phyloP scores from a whole-genome alignment of 2,113 vertebrate genomes.

The Canis aureus region DNA sequence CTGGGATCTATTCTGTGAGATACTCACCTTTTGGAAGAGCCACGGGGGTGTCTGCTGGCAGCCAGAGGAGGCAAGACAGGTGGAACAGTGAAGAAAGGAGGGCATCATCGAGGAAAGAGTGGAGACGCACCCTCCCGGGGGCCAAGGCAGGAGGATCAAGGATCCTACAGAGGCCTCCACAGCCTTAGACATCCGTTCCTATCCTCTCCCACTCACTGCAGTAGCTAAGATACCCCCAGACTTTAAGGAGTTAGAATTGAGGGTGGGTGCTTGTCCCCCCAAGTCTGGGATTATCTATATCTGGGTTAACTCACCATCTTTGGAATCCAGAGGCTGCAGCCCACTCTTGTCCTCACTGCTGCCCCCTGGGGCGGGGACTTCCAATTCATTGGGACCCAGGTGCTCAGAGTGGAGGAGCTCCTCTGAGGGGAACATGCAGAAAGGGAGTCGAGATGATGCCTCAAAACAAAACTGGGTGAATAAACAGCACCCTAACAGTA shows the following conservation, averaged over 20 bases:
- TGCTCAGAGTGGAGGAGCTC: conserved; percentile 78
- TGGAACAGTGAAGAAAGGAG: conserved; percentile 7
- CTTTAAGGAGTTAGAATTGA: background rate
- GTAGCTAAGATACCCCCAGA: background rate
- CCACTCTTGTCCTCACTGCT: conserved; percentile 78
- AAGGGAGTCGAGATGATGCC: background rate
- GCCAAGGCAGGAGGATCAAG: background rate
- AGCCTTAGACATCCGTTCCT: background rate
- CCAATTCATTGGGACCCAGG: conserved; percentile 71
- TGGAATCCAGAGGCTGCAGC: conserved; percentile 64
- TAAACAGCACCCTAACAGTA: background rate
- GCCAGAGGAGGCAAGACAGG: background rate
- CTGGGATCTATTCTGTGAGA: background rate
- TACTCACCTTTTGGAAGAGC: conserved; percentile 79
- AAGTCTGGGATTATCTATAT: background rate
- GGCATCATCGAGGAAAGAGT: background rate
- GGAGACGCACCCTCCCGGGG: background rate
- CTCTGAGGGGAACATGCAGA: conserved; percentile 62
- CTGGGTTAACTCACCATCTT: conserved; percentile 76
- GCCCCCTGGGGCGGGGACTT: conserved; percentile 47
- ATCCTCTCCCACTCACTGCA: background rate
- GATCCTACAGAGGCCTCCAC: background rate
- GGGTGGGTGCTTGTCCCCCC: background rate
- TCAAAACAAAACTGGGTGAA: background rate
- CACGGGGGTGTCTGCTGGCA: conserved; percentile 48